Base-by-base conservation (phyloP, 2,888 invertebrate genomes). In the Altica lythri region DNA sequence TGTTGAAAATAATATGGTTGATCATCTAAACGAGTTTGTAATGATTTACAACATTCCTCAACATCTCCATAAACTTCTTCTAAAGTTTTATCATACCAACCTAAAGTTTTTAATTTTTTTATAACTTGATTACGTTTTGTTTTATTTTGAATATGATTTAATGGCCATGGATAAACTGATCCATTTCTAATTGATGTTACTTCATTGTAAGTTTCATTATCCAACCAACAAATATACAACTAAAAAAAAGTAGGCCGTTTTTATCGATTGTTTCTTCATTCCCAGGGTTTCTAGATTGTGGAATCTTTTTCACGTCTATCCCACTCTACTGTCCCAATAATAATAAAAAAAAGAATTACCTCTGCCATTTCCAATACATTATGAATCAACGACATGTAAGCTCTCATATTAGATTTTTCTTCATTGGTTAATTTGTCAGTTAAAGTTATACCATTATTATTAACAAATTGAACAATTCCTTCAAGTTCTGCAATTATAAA, bases 111-210 rank as follows among this genome's bases (percentile, higher is more conserved):
- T 6, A 98, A 78, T 59, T 87, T 81, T 59, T 87, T 86, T 4
- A 84, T 78, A 0, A 92, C 83, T 59, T 84, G 79, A 63, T 81
- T 79, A 34, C 88, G 80, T 70, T 94, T 95, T 29, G 84, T 80
- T 75, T 88, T 84, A 1, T 92, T 93, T 69, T 95, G 84, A 25
- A 94, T 77, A 70, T 84, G 80, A 71, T 90, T 92, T 2, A 98
- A 76, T 0, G 98, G 98, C 90, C 95, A 98, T 0, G 95, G 92
- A 78, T 92, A 94, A 2, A 92, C 91, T 0, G 90, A 90, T 0
- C 95, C 92, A 75, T 93, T 90, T 4, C 97, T 82, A 0, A 85
- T 83, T 55, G 86, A 86, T 0, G 97, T 97, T 1, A 95, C 88
- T 55, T 87, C 83, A 52, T 86, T 84, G 64, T 89, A 88, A 0